Conservation (phyloP, 2,113 vertebrate species). For the Rattus norvegicus region DNA sequence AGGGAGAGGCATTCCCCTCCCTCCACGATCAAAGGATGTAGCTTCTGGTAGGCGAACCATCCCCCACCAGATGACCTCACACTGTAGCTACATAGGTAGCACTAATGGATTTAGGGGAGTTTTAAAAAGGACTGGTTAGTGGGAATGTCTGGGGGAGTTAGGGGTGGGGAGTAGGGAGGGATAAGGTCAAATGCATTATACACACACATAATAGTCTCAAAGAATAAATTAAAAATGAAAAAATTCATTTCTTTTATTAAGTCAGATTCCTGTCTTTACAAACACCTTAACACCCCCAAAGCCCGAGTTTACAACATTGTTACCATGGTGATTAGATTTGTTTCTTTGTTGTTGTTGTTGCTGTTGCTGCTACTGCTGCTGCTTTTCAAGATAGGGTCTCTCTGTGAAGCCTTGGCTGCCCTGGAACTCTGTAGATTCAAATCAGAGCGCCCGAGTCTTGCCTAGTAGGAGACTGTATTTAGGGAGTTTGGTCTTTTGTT, state of each 20-base stretch:
- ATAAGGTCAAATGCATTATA: not conserved
- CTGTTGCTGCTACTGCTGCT: not conserved
- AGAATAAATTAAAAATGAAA: not conserved
- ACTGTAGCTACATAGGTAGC: not conserved
- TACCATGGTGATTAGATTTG: not conserved
- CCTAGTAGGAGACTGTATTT: not conserved
- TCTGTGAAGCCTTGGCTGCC: not conserved
- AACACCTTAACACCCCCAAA: not conserved
- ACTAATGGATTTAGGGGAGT: not conserved
- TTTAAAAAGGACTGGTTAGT: not conserved
- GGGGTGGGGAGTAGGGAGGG: not conserved
- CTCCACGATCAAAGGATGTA: not conserved
- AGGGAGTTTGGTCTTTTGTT: not conserved
- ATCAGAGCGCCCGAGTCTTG: not conserved
- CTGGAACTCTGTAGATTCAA: not conserved
- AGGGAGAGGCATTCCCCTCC: not conserved
- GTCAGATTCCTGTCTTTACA: not conserved
- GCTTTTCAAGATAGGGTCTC: not conserved
- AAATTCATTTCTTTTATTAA: not conserved
- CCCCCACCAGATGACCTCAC: not conserved
- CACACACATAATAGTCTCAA: not conserved
- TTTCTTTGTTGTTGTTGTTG: not conserved
- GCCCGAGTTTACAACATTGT: not conserved
- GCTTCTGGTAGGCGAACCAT: not conserved
- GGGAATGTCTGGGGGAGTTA: not conserved